phyloP scores from a whole-genome alignment of 2,888 invertebrate genomes.

The Pilophorus perplexus region DNA sequence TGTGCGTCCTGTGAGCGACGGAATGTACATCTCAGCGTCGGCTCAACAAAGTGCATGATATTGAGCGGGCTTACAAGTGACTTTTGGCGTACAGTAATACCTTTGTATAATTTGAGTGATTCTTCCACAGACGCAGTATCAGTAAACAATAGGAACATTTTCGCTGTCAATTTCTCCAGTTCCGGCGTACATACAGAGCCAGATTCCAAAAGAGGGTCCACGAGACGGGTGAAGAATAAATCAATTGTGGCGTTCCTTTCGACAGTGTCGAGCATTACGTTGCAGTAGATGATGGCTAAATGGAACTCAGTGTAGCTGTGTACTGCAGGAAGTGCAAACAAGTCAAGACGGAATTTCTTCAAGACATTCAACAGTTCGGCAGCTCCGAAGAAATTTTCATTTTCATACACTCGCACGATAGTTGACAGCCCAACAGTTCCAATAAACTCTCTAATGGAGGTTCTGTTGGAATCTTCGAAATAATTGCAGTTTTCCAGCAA shows the following conservation, averaged over 20 bases:
- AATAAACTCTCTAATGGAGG: neutral
- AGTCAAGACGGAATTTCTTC: no score
- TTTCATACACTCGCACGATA: neutral
- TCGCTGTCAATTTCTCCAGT: neutral
- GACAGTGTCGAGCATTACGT: neutral
- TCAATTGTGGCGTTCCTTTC: neutral
- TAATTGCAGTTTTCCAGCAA: neutral
- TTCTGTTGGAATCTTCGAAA: neutral
- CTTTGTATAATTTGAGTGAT: neutral
- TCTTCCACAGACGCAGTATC: neutral
- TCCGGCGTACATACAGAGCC: neutral
- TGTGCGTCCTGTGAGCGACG: neutral
- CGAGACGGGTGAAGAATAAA: neutral
- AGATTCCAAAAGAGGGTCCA: neutral
- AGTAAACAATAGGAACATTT: neutral
- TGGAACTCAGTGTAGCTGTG: neutral
- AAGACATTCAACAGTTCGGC: neutral
- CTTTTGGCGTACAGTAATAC: neutral
- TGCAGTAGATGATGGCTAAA: slow-evolving; percentile 1
- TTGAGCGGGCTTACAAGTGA: neutral
- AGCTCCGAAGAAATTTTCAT: neutral
- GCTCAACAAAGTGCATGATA: neutral
- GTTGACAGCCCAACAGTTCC: neutral
- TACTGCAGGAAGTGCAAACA: neutral
- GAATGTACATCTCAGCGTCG: neutral